Evolutionary conservation across 2,113 vertebrate species (phyloP).

Genomic region (Gopherus flavomarginatus): DNA sequence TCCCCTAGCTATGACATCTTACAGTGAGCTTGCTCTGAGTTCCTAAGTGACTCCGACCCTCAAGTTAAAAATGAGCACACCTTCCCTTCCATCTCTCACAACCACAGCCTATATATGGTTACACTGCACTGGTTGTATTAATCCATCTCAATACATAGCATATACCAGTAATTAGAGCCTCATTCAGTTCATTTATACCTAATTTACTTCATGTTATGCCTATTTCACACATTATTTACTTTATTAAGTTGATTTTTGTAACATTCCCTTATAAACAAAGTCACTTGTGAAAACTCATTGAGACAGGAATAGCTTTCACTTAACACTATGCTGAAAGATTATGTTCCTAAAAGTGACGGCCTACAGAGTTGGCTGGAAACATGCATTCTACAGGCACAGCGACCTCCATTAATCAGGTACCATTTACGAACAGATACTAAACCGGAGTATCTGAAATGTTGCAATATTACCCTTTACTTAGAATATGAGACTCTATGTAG

Average conservation of each 20-base stretch:
- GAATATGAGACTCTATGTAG: background rate
- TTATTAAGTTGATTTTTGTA: background rate
- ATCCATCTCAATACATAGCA: slow-evolving; percentile 8
- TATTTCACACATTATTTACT: slow-evolving; percentile 35
- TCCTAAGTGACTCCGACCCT: background rate
- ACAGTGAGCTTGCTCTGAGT: background rate
- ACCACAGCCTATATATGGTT: background rate
- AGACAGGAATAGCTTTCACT: background rate
- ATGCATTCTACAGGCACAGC: background rate
- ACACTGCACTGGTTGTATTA: background rate
- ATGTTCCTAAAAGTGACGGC: background rate
- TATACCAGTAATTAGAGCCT: slow-evolving; percentile 46
- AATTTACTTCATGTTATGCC: slow-evolving; percentile 33
- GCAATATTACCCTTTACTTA: background rate
- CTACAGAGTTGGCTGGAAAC: background rate
- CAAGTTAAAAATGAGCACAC: background rate
- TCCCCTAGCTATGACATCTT: background rate
- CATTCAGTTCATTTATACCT: slow-evolving; percentile 12
- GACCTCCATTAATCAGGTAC: background rate
- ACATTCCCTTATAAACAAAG: background rate
- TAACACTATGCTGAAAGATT: background rate
- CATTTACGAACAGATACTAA: background rate
- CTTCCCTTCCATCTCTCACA: background rate
- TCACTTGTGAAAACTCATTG: background rate
- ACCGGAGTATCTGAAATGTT: background rate